phyloP scores from a whole-genome alignment of 2,888 invertebrate species.

The Perizoma affinitatum region DNA sequence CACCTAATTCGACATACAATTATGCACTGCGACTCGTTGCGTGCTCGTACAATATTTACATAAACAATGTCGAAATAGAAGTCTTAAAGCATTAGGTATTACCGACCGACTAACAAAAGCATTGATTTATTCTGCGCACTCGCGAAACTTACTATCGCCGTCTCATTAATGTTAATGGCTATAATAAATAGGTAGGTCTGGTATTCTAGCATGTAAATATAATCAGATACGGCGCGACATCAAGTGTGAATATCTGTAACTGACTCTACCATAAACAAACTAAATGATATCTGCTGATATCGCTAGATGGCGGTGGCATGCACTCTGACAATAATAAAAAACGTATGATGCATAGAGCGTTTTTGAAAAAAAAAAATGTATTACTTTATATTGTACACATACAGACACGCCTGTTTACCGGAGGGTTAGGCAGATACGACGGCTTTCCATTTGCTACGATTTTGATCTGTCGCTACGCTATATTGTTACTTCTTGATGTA shows the following conservation, averaged over 20 bases:
- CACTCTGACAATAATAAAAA: background rate
- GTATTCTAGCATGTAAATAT: slow-evolving; percentile 27
- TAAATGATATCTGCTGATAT: slow-evolving; percentile 27
- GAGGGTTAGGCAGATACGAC: no score
- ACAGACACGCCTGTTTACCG: no score
- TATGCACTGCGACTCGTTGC: slow-evolving; percentile 12
- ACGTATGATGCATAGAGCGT: background rate
- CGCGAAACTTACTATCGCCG: slow-evolving; percentile 27
- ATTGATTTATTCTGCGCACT: slow-evolving; percentile 29
- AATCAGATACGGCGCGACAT: slow-evolving; percentile 32
- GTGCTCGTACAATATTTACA: slow-evolving; percentile 18
- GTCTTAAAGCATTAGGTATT: slow-evolving; percentile 14
- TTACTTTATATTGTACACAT: no score
- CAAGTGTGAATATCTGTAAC: slow-evolving; percentile 35
- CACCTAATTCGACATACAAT: background rate
- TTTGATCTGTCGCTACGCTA: no score
- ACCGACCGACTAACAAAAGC: slow-evolving; percentile 17
- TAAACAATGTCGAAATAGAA: slow-evolving; percentile 16
- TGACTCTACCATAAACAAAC: slow-evolving; percentile 22
- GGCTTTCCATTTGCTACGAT: no score
- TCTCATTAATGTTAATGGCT: slow-evolving; percentile 28
- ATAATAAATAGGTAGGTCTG: slow-evolving; percentile 25
- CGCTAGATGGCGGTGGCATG: slow-evolving; percentile 46
- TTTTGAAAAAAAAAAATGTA: background rate
- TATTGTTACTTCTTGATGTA: no score